Evolutionary conservation across 2,888 invertebrate species (phyloP), one percentile per base, ranked within the genome.

Genomic region (Ischnus inquisitorius): DNA sequence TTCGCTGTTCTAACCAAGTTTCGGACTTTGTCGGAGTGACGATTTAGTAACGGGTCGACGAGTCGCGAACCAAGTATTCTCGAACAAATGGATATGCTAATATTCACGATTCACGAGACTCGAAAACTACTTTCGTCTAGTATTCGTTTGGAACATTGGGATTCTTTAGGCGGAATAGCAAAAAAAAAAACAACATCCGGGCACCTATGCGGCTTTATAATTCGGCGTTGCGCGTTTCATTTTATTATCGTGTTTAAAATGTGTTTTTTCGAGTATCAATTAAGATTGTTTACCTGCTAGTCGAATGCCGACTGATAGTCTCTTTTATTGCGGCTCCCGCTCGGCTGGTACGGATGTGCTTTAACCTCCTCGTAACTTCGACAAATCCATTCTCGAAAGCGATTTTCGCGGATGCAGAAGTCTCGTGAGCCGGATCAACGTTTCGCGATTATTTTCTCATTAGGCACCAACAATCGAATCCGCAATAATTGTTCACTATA

Each of bases 1-100:
- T 68, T n/a, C 8, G 51, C 51, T 51, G n/a, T 16, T 2, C 48
- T n/a, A 34, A 51, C 8, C 2, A 51, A 51, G 16, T 75, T 75
- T 77, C 12, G 57, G 43, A 77, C 76, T 77, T 68, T 67, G 76
- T 14, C 67, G 28, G 25, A 41, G 54, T 54, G 76, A 54, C 51
- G 22, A 41, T 34, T 19, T 64, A 34, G 39, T 57, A 67, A 67
- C 54, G 76, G 54, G 22, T 54, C 8, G 41, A n/a, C 48, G 51
- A 64, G 65, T 65, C 48, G 41, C 8, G 4, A 57, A 19, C 14
- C 67, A 19, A 64, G 64, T 22, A 51, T 28, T 43, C 76, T 67
- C 46, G 67, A 57, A 25, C 67, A 77, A 67, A 67, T 67, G 60
- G 67, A 28, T 67, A 76, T 76, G 54, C 41, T 43, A 65, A 76